A percentile compares a stretch with the other conserved stretches of the same genome.
Conservation (phyloP, 2,797 vertebrate species). For the Acanthurus tractus region DNA sequence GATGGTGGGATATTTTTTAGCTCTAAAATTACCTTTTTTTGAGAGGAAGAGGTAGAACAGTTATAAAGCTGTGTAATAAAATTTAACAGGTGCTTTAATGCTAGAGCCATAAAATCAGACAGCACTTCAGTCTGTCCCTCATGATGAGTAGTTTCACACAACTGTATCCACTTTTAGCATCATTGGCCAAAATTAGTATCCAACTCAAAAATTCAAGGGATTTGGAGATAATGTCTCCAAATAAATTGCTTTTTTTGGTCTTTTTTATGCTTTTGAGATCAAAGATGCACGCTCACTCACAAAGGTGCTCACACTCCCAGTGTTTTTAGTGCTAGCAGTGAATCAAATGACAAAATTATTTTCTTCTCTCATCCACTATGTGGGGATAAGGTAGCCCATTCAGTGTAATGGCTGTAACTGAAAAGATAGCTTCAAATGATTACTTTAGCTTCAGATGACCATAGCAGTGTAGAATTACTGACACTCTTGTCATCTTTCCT, state of each 20-base stretch:
- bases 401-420: conserved; percentile 11
- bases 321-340: conserved; percentile 1
- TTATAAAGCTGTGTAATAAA: neutral
- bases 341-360: conserved; percentile 41
- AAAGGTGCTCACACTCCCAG: neutral
- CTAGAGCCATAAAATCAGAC: neutral
- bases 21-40: neutral
- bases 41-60: neutral
- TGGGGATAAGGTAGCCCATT: conserved; percentile 27
- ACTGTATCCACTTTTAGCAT: neutral
- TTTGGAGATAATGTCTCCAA: too few relatives aligned
- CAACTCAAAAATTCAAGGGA: neutral
- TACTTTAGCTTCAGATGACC: conserved; percentile 21
- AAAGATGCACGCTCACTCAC: neutral
- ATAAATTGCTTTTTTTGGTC: too few relatives aligned
- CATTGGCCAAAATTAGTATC: neutral
- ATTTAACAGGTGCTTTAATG: neutral
- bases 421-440: conserved; percentile 3
- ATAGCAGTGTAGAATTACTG: conserved; percentile 13
- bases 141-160: neutral
- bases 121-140: neutral
- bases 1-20: neutral
- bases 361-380: conserved; percentile 29
- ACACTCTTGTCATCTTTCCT: conserved; percentile 12
- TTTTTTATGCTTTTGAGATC: neutral